Conservation (phyloP, 2,113 vertebrate genomes). For the Lanius collurio region DNA sequence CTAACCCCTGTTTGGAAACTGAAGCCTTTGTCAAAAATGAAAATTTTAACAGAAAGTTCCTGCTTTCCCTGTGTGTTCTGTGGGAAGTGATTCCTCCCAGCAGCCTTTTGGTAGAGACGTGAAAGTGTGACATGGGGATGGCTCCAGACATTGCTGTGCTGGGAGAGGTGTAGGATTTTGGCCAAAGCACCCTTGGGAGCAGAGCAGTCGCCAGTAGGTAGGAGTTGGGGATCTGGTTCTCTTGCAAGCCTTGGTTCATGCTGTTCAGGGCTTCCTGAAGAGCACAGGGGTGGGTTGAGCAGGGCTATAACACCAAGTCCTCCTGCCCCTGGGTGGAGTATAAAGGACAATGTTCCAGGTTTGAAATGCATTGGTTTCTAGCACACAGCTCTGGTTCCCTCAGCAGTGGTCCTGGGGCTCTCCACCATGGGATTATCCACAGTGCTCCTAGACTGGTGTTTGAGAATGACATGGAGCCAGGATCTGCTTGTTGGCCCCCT, state of each 20-base stretch:
- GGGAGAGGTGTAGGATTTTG: background rate
- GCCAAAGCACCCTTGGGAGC: background rate
- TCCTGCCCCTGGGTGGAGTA: background rate
- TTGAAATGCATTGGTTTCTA: fast-evolving
- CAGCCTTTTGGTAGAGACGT: background rate
- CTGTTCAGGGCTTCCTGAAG: background rate
- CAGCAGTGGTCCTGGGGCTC: background rate
- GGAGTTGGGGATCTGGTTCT: background rate
- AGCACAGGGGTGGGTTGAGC: background rate
- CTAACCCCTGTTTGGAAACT: background rate
- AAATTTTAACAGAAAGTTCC: background rate
- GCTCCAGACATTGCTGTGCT: background rate
- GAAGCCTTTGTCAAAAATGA: background rate
- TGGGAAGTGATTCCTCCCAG: background rate
- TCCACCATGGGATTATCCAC: background rate
- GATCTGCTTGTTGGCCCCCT: background rate
- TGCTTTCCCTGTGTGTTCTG: background rate
- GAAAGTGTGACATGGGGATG: background rate
- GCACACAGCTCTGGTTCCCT: background rate
- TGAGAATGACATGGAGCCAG: background rate
- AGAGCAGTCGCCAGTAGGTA: background rate
- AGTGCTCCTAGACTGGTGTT: background rate
- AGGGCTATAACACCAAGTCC: background rate
- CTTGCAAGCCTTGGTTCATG: background rate
- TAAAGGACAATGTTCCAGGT: background rate